Evolutionary conservation across 2,888 invertebrate species (phyloP).

Genomic region (Galeruca laticollis): DNA sequence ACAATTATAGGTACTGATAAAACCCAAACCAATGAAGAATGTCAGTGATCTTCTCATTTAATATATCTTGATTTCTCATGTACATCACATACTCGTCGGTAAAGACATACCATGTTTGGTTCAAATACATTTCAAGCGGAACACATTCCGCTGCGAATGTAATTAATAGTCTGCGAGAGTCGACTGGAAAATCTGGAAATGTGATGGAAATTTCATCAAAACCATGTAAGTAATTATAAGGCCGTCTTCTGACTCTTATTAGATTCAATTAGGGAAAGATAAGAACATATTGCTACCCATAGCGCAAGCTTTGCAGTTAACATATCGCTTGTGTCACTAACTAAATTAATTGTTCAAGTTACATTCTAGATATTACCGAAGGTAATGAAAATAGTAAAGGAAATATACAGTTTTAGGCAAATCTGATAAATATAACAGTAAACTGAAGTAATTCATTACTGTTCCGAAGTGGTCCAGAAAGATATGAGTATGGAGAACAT

Average conservation of each 20-base stretch:
- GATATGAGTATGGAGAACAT: constrained; percentile 5
- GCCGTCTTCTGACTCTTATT: constrained; percentile 42
- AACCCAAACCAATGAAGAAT: too few species aligned
- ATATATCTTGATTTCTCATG: too few species aligned
- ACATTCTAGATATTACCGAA: constrained; percentile 15
- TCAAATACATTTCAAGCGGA: constrained; percentile 20
- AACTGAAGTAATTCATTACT: constrained; percentile 14
- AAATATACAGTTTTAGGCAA: constrained; percentile 18
- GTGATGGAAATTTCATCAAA: constrained; percentile 40
- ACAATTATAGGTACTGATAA: too few species aligned
- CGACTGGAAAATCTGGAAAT: constrained; percentile 29
- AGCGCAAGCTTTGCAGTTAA: constrained; percentile 26
- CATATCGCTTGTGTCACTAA: constrained; percentile 22
- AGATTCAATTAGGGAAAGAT: constrained; percentile 45
- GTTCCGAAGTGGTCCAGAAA: constrained; percentile 6
- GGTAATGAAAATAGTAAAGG: constrained; percentile 28
- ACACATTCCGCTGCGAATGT: constrained; percentile 16
- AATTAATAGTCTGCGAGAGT: constrained; percentile 26
- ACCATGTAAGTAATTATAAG: constrained; percentile 42
- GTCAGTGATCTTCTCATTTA: too few species aligned
- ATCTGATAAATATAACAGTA: constrained; percentile 13
- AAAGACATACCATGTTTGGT: too few species aligned
- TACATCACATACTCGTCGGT: too few species aligned
- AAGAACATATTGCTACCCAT: constrained; percentile 40
- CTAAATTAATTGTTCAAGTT: constrained; percentile 30